Conservation (phyloP, 1,140 invertebrate genomes). For the Zaprionus gabonicus region DNA sequence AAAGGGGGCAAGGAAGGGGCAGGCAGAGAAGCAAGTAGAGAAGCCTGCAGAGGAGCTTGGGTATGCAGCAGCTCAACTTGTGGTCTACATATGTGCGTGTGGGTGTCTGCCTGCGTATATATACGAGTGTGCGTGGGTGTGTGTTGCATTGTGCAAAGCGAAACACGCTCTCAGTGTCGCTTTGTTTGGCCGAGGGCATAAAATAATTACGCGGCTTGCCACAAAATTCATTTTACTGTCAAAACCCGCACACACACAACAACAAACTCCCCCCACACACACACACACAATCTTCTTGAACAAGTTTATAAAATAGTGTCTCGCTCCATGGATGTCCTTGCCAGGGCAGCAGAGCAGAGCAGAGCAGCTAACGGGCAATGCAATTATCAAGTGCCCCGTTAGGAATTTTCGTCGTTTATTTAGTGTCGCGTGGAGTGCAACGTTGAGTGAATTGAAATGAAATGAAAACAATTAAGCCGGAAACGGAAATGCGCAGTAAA, state of each 20-base stretch:
- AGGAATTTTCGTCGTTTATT: constrained; percentile 43
- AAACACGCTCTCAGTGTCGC: constrained; percentile 13
- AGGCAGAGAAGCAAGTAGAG: too few relatives aligned
- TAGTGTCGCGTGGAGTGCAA: constrained; percentile 14
- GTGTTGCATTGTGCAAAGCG: background rate
- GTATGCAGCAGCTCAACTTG: constrained; percentile 41
- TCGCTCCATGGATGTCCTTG: constrained; percentile 17
- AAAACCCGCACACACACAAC: constrained; percentile 35
- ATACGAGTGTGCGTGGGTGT: background rate
- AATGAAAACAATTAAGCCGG: constrained; percentile 67
- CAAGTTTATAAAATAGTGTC: constrained; percentile 44
- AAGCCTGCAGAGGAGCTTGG: background rate
- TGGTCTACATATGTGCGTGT: constrained; percentile 47
- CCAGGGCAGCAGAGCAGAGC: background rate
- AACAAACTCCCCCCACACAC: background rate
- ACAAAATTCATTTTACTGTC: constrained; percentile 76
- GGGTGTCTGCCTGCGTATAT: background rate
- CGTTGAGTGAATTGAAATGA: constrained; percentile 46
- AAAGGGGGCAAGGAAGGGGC: background rate
- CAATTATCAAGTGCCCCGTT: constrained; percentile 27
- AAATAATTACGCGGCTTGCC: constrained; percentile 79
- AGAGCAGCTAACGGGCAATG: constrained; percentile 7
- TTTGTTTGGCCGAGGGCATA: constrained; percentile 69
- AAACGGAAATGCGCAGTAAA: constrained; percentile 53
- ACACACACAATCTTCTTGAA: constrained; percentile 7